phyloP scores from a whole-genome alignment of 2,797 vertebrate species.

The Rhabdophis nuchalis region DNA sequence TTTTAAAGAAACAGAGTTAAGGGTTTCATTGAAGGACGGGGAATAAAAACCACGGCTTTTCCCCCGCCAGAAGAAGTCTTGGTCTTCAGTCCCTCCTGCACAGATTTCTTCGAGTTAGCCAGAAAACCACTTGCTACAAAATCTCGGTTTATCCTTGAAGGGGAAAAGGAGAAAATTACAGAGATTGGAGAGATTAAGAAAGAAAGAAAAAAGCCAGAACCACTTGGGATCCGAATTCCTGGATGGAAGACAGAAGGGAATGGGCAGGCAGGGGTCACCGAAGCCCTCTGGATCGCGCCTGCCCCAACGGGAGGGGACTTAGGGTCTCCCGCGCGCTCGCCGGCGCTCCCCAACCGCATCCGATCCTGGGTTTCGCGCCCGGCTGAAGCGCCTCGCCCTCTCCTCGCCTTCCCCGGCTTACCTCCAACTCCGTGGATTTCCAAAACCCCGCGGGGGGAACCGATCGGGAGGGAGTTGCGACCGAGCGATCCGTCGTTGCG shows the following conservation, averaged over 20 bases:
- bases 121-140: neutral
- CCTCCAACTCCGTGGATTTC: neutral
- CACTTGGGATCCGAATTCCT: neutral
- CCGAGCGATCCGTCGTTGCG: neutral
- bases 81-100: neutral
- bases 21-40: neutral
- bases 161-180: neutral
- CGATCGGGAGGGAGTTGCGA: neutral
- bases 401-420: neutral
- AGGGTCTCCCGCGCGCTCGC: neutral
- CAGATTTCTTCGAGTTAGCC: neutral
- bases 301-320: neutral
- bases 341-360: neutral
- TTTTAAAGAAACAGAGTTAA: no score
- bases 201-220: neutral
- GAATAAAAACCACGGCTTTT: neutral
- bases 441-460: neutral
- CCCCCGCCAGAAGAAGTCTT: neutral
- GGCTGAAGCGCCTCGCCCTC: neutral
- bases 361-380: neutral
- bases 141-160: neutral
- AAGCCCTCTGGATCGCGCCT: neutral
- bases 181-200: neutral
- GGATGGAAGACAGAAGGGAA: neutral
- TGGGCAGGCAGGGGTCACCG: neutral